phyloP scores from a whole-genome alignment of 2,888 invertebrate genomes.

The Leptinotarsa juncta region DNA sequence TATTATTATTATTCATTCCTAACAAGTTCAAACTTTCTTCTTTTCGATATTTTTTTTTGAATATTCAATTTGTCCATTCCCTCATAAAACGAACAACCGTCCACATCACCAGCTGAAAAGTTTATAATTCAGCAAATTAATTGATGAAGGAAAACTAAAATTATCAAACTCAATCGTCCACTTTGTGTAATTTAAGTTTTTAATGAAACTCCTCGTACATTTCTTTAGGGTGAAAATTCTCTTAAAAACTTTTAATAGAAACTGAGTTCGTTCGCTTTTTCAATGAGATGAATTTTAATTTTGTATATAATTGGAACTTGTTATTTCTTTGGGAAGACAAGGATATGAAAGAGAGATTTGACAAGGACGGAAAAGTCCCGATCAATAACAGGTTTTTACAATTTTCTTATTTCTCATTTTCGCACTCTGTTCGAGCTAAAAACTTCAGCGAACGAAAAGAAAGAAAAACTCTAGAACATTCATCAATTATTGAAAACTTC shows the following conservation, averaged over 20 bases:
- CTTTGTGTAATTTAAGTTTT: constrained; percentile 65
- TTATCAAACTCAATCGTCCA: constrained; percentile 60
- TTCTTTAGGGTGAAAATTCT: constrained; percentile 62
- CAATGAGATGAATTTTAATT: constrained; percentile 67
- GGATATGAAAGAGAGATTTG: constrained; percentile 53
- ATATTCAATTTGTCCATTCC: not conserved
- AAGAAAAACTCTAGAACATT: constrained; percentile 40
- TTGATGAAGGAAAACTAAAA: constrained; percentile 41
- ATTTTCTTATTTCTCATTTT: constrained; percentile 45
- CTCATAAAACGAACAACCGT: not conserved
- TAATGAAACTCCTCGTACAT: constrained; percentile 62
- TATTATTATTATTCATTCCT: not conserved
- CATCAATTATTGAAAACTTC: constrained; percentile 47
- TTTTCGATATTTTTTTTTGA: not conserved
- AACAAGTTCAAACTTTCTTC: not conserved
- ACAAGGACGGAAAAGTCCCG: constrained; percentile 41
- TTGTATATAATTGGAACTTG: constrained; percentile 65
- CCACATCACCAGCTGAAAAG: not conserved
- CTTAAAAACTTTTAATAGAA: constrained; percentile 66
- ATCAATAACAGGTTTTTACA: constrained; percentile 50
- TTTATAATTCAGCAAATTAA: constrained; percentile 20
- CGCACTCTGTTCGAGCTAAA: constrained; percentile 39
- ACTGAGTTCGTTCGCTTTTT: constrained; percentile 64
- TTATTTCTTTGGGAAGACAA: constrained; percentile 61
- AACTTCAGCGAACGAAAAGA: constrained; percentile 40